Percentiles rank a stretch among this genome's conserved stretches.
phyloP scores from a whole-genome alignment of 2,113 vertebrate species.

The Aldabrachelys gigantea region DNA sequence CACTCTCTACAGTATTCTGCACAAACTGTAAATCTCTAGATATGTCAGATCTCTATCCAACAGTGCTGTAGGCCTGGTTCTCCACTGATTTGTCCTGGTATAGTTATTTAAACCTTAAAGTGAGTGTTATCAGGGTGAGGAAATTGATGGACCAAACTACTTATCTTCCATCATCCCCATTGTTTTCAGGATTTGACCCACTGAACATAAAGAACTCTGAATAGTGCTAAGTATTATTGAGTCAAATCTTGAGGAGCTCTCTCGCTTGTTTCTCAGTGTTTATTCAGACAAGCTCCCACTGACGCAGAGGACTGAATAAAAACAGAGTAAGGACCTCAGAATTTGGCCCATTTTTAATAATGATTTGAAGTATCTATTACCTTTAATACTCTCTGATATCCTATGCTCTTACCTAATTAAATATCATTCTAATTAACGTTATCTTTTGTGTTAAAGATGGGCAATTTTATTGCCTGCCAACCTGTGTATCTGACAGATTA shows the following conservation, averaged over 20 bases:
- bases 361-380: not conserved
- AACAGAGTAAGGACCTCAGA: not conserved
- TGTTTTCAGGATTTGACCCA: conserved; percentile 41
- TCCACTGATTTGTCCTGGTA: not conserved
- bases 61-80: not conserved
- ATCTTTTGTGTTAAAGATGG: not conserved
- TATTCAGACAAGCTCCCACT: not conserved
- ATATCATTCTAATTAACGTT: not conserved
- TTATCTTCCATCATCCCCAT: not conserved
- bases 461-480: conserved; percentile 9
- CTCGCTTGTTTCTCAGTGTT: conserved; percentile 37
- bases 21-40: conserved; percentile 11
- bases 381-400: not conserved
- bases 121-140: not conserved
- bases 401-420: conserved; percentile 21
- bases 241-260: conserved; percentile 33
- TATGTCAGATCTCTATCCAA: not conserved
- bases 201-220: conserved; percentile 13
- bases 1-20: conserved; percentile 8
- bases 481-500: not conserved
- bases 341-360: not conserved
- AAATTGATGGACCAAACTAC: conserved; percentile 61
- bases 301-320: not conserved
- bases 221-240: conserved; percentile 31
- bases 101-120: not conserved